Evolutionary conservation across 2,888 invertebrate species (phyloP).

Genomic region (Morpho helenor): DNA sequence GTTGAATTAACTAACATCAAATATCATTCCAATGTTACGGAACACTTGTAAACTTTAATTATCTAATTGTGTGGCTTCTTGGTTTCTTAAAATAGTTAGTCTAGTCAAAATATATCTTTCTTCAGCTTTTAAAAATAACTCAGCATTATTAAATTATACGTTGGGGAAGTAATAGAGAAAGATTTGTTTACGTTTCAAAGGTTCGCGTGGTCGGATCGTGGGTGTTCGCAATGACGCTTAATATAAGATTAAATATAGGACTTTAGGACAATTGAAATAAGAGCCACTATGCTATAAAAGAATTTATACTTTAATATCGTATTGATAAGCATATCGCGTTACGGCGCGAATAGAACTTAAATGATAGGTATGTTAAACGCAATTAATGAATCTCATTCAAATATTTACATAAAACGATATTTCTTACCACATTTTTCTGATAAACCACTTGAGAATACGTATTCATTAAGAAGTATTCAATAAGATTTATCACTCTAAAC

Average conservation of each 20-base stretch:
- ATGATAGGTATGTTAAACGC: slow-evolving; percentile 18
- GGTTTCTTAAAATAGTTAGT: not conserved
- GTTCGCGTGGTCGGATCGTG: slow-evolving; percentile 21
- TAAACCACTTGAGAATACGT: too few species aligned
- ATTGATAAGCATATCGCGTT: slow-evolving; percentile 17
- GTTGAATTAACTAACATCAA: too few species aligned
- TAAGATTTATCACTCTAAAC: too few species aligned
- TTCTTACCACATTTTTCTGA: too few species aligned
- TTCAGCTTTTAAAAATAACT: slow-evolving; percentile 12
- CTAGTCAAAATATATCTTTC: not conserved
- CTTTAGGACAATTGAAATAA: not conserved
- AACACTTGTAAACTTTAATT: too few species aligned
- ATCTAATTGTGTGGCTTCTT: not conserved
- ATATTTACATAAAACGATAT: not conserved
- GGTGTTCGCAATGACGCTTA: slow-evolving; percentile 11
- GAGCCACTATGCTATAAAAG: slow-evolving; percentile 1
- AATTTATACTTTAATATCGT: slow-evolving; percentile 1
- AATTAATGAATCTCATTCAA: slow-evolving; percentile 13
- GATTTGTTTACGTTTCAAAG: slow-evolving; percentile 23
- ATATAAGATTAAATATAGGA: slow-evolving; percentile 3
- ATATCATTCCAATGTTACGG: too few species aligned
- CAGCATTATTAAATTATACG: slow-evolving; percentile 12
- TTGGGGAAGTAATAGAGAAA: slow-evolving; percentile 16
- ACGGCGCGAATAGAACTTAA: slow-evolving; percentile 15
- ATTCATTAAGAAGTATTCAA: too few species aligned